These are phyloP conservation scores for Drosophila parabipectinata DNA, from an alignment of 1,140 invertebrate species.

Conservation along the genomic window DNA sequence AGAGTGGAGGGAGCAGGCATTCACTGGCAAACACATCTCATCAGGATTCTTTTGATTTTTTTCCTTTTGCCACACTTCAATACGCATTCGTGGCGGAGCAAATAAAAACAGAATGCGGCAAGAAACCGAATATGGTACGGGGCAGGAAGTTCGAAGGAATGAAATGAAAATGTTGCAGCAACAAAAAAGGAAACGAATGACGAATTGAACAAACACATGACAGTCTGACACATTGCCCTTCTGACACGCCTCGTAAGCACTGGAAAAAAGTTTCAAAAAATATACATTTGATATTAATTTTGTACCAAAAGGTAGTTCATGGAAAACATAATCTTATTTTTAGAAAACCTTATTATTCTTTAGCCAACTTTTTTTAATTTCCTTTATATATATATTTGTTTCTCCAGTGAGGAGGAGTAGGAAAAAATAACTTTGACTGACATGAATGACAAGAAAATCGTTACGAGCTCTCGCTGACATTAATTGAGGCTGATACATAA, in stretches of 20 bases:
- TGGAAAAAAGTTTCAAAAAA: slow-evolving; percentile 13
- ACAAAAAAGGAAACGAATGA: slow-evolving; percentile 70
- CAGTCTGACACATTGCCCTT: slow-evolving; percentile 61
- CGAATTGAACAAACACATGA: slow-evolving; percentile 77
- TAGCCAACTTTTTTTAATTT: no score
- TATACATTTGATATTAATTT: background rate
- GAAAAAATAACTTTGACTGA: slow-evolving; percentile 52
- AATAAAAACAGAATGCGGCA: slow-evolving; percentile 45
- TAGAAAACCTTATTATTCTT: background rate
- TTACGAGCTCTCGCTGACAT: slow-evolving; percentile 70
- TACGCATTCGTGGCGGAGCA: slow-evolving; percentile 55
- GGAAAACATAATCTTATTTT: background rate
- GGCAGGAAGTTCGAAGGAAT: slow-evolving; percentile 21
- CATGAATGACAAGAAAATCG: slow-evolving; percentile 79
- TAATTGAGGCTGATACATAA: slow-evolving; percentile 80
- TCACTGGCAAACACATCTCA: slow-evolving; percentile 61
- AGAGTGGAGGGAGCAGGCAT: background rate
- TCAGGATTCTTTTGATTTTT: slow-evolving; percentile 77
- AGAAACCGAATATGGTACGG: background rate
- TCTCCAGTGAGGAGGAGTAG: background rate
- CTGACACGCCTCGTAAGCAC: slow-evolving; percentile 25
- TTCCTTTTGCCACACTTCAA: slow-evolving; percentile 73
- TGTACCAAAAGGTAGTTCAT: background rate
- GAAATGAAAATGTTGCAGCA: slow-evolving; percentile 57
- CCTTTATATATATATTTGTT: slow-evolving; percentile 1